phyloP scores from a whole-genome alignment of 2,888 invertebrate genomes.

The Eulithis prunata region DNA sequence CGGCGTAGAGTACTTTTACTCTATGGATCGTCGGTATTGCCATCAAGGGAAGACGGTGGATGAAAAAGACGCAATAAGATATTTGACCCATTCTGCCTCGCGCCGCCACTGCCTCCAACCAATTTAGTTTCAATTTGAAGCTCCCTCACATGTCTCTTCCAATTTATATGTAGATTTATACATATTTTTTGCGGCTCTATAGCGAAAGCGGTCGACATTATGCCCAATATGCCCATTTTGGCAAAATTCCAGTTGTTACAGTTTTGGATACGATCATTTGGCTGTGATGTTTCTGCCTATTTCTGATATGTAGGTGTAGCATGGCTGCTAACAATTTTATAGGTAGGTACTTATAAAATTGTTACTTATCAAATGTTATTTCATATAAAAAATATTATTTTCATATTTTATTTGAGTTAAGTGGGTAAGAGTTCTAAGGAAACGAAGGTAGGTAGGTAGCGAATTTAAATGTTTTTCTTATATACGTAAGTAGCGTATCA shows the following conservation, averaged over 20 bases:
- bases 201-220: constrained; percentile 34
- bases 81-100: constrained; percentile 18
- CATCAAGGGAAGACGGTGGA: too few relatives aligned
- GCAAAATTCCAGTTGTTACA: constrained; percentile 42
- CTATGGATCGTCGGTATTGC: too few relatives aligned
- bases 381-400: too few relatives aligned
- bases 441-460: too few relatives aligned
- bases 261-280: constrained; percentile 40
- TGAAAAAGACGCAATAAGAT: too few relatives aligned
- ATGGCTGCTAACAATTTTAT: too few relatives aligned
- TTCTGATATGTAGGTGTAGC: constrained; percentile 14
- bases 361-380: too few relatives aligned
- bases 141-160: constrained; percentile 42
- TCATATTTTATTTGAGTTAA: too few relatives aligned
- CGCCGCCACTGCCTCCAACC: constrained; percentile 38
- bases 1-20: too few relatives aligned
- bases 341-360: background rate
- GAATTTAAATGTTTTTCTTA: too few relatives aligned
- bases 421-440: too few relatives aligned
- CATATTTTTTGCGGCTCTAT: constrained; percentile 42
- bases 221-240: constrained; percentile 37
- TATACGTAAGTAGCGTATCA: too few relatives aligned
- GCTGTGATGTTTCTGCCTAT: constrained; percentile 34
- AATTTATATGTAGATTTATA: constrained; percentile 54
- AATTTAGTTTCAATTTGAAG: constrained; percentile 57